Conservation (phyloP, 2,888 invertebrate species). For the Azorinus chamasolen region DNA sequence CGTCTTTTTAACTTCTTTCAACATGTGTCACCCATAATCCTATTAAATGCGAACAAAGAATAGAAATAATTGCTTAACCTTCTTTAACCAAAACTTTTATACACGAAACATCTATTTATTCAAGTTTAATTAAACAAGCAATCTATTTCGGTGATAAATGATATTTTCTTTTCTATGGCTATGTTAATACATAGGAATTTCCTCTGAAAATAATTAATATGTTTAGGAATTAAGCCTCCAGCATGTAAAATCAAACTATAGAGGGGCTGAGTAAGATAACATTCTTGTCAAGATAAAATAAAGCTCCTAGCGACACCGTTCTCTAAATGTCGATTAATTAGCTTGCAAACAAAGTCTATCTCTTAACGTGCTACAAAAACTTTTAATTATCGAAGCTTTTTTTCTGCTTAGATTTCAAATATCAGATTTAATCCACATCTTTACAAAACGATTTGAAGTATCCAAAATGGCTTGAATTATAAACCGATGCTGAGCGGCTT, state of each 20-base stretch:
- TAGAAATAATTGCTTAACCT: constrained; percentile 52
- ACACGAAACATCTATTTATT: constrained; percentile 54
- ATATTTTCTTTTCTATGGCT: constrained; percentile 45
- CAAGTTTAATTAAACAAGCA: constrained; percentile 64
- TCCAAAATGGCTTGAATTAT: too few relatives aligned
- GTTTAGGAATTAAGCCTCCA: constrained; percentile 47
- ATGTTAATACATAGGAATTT: constrained; percentile 55
- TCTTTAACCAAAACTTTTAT: constrained; percentile 27
- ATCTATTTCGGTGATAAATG: constrained; percentile 45
- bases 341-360: constrained; percentile 38
- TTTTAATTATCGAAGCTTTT: too few relatives aligned
- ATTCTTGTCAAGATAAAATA: constrained; percentile 40
- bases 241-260: constrained; percentile 40
- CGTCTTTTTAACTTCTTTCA: constrained; percentile 50
- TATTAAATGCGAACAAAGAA: constrained; percentile 62
- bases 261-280: constrained; percentile 41
- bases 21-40: constrained; percentile 62
- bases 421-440: too few relatives aligned
- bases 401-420: too few relatives aligned
- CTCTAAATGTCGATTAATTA: constrained; percentile 49
- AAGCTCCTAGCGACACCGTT: constrained; percentile 46
- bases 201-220: constrained; percentile 60
- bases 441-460: too few relatives aligned
- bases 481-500: too few relatives aligned
- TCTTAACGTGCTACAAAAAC: too few relatives aligned